Evolutionary conservation across 2,113 vertebrate genomes (phyloP).

Genomic region (Pteronura brasiliensis): DNA sequence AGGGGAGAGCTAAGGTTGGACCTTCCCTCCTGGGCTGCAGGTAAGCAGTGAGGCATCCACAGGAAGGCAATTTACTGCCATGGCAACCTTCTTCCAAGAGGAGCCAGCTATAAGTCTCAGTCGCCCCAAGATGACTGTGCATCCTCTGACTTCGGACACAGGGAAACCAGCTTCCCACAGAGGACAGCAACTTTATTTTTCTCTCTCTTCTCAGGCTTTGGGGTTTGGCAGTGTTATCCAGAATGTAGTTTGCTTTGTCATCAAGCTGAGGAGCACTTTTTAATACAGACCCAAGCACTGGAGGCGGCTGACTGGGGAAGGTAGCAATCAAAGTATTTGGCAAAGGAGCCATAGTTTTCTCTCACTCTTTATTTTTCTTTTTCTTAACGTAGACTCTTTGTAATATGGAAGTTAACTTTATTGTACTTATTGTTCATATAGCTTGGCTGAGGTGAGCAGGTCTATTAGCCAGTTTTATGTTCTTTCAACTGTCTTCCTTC

Average conservation of each 20-base stretch:
- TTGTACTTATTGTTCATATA: slow-evolving; percentile 29
- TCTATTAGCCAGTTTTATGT: slow-evolving; percentile 1
- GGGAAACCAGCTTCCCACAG: neutral
- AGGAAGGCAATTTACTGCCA: neutral
- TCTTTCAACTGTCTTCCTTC: neutral
- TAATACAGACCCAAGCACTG: neutral
- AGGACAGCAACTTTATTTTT: neutral
- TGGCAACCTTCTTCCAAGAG: slow-evolving; percentile 5
- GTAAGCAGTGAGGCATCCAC: neutral
- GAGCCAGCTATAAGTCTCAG: neutral
- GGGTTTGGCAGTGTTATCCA: neutral
- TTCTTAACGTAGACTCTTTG: neutral
- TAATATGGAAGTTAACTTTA: slow-evolving; percentile 22
- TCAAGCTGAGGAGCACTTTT: neutral
- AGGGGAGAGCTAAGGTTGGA: neutral
- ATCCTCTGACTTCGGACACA: neutral
- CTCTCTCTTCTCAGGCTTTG: neutral
- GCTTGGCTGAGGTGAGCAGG: neutral
- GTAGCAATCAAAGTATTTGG: neutral
- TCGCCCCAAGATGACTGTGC: neutral
- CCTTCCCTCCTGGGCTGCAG: neutral
- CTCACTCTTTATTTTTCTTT: neutral
- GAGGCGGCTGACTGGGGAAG: neutral
- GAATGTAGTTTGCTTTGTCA: neutral
- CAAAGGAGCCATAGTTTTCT: neutral